Base-by-base conservation (phyloP, 2,797 vertebrate species). In the Mus caroli region DNA sequence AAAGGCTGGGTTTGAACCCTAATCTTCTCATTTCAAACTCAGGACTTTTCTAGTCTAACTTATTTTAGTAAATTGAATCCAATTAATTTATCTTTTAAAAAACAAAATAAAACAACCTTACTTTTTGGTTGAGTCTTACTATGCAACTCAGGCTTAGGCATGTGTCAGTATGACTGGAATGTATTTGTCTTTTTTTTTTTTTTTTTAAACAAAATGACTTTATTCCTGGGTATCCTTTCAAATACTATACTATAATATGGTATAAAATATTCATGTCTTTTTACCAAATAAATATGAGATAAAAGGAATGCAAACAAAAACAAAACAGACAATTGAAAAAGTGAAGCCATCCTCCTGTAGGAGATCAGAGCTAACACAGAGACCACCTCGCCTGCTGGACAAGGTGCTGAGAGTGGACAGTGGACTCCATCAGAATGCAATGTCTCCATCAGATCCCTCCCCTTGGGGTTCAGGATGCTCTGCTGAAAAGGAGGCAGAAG, bases 251-350 rank as follows among this genome's bases (percentile, higher is more conserved):
- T 90, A 64, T 90, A 71, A 54, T 62, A 56, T 8, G 20, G 24
- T 14, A 78, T 15, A 93, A 69, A 90, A 90, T 75, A 46, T 43
- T 88, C n/a, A 46, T 1, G 76, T 90, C 52, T 96, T 26, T 26
- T 92, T 79, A 62, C 34, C 28, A 83, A 87, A 58, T 43, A 77
- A 79, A 52, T 60, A 85, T 52, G 31, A 84, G 64, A 50, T 75
- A 83, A 43, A 34, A 85, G 19, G 62, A 76, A 91, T 34, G 31
- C 10, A 90, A 82, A 86, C 31, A 71, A 83, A 92, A 46, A n/a
- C 24, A 82, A 56, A 85, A 17, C 19, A 87, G 50, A 52, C 67
- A 92, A 50, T n/a, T 10, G 76, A 76, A 79, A 43, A 50, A 31
- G 5, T 0, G 10, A 64, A 46, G 10, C 10, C 28, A 64, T 31